Evolutionary conservation across 2,888 invertebrate genomes (phyloP), one percentile per base, ranked within the genome.

Genomic region (Resseliella maxima): DNA sequence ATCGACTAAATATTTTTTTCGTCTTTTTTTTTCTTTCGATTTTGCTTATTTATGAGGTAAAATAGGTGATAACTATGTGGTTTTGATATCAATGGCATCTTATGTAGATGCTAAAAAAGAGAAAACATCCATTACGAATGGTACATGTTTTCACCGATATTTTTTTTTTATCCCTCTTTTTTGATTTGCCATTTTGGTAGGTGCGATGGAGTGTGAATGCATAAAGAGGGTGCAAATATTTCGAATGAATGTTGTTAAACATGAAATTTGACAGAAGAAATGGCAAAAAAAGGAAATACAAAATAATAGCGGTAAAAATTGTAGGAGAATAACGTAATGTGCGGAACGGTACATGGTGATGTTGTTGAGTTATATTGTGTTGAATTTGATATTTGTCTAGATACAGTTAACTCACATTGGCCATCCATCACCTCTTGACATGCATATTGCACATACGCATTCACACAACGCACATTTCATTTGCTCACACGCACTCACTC

Each of bases 31-130:
- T 50, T 50, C n/a, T 0, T 31, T 35, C 72, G 72, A 72, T 72
- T n/a, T n/a, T 15, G 72, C 31, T 72, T 72, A 72, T 72, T 72
- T 72, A 72, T 72, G 72, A 31, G 72, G 6, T 31, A 72, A 72
- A 72, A 72, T 72, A 72, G 72, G 72, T 72, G 72, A 72, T 72
- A 72, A 72, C 72, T 72, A 72, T 72, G 72, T 15, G 72, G 72
- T 35, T 72, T 27, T 72, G 72, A 15, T 31, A 72, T 72, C 35
- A 18, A 72, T 72, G 72, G 72, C 72, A 31, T 31, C 72, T 72
- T 35, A 31, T 15, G 72, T 72, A 31, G 27, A 31, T 72, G 31
- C 15, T 27, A 31, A 72, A 72, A 35, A 15, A 24, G 72, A 72
- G 15, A 50, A 31, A 31, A 31, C 35, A 15, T 31, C n/a, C n/a